phyloP scores from a whole-genome alignment of 1,140 invertebrate species.

The Rhagoletis zephyria region DNA sequence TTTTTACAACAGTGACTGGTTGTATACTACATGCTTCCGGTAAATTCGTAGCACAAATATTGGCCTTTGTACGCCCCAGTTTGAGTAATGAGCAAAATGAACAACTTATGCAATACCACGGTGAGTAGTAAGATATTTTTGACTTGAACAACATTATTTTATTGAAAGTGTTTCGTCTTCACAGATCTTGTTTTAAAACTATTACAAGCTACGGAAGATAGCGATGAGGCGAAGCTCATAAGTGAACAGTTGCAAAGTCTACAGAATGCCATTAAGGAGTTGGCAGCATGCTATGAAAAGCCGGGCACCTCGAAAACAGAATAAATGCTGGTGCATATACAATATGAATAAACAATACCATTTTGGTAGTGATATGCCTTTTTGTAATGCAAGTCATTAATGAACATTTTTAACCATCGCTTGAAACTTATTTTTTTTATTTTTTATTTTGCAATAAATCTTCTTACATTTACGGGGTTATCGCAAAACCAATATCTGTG shows the following conservation, averaged over 20 bases:
- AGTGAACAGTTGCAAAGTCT: slow-evolving; percentile 72
- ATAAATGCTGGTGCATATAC: slow-evolving; percentile 54
- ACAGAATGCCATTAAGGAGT: slow-evolving; percentile 74
- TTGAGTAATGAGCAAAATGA: slow-evolving; percentile 79
- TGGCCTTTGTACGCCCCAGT: slow-evolving; percentile 81
- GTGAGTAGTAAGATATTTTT: slow-evolving; percentile 73
- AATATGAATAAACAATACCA: not conserved
- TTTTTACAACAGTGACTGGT: slow-evolving; percentile 87
- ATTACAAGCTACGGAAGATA: slow-evolving; percentile 72
- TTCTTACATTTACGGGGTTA: not conserved
- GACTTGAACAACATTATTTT: not conserved
- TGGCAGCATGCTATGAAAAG: slow-evolving; percentile 76
- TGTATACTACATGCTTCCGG: slow-evolving; percentile 91
- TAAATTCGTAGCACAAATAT: slow-evolving; percentile 87
- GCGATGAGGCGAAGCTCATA: slow-evolving; percentile 72
- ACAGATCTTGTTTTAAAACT: slow-evolving; percentile 79
- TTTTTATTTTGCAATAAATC: not conserved
- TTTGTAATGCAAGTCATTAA: not conserved
- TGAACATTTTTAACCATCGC: not conserved
- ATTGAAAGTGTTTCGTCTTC: not conserved
- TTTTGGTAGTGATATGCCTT: slow-evolving; percentile 6
- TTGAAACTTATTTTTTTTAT: not conserved
- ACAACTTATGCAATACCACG: slow-evolving; percentile 83
- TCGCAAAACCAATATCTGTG: too few relatives aligned
- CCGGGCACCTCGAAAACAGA: slow-evolving; percentile 67